Evolutionary conservation across 2,888 invertebrate genomes (phyloP), one percentile per base, ranked within the genome.

Genomic region (Lasioglossum vierecki): DNA sequence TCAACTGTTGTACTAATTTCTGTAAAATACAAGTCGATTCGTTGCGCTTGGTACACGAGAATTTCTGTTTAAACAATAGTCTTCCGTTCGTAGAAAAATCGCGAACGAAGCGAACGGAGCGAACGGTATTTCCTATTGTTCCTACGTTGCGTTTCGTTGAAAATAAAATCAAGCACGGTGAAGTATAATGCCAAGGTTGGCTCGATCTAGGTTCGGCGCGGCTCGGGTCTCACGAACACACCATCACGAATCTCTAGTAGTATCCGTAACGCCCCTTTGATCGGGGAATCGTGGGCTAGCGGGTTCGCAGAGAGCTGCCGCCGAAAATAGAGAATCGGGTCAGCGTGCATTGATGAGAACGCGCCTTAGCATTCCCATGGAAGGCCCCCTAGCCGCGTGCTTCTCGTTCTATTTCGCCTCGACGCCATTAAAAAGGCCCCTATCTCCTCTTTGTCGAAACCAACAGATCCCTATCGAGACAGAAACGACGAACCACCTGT

Each of bases 241-340:
- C 26, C 53, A 39, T 18, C 57, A 71, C 76, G 60, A 75, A 79
- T 77, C 79, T 77, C 74, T 77, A 79, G 49, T 35, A 60, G 68
- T 44, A 72, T 77, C 41, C 66, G 83, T 35, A 63, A 86, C 87
- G 90, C 86, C 88, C 88, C 84, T 90, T 88, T 83, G 85, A 90
- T 92, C 91, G 86, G 86, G 89, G 87, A 91, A 91, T 91, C 88
- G 87, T 88, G 80, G 66, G 74, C 76, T 79, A 79, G 81, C 83
- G 82, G 83, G 76, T 77, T 53, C 84, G 81, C 35, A 68, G 68
- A 79, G 89, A 84, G 87, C 88, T 87, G 84, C 80, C 68, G 86
- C 84, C 90, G 88, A 90, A 92, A 92, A 90, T 89, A 91, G 88
- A 90, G 84, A 86, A 87, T 75, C 82, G 60, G 79, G 73, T 66